Conservation (phyloP, 2,888 invertebrate genomes). For the Sminthurinus aureus region DNA sequence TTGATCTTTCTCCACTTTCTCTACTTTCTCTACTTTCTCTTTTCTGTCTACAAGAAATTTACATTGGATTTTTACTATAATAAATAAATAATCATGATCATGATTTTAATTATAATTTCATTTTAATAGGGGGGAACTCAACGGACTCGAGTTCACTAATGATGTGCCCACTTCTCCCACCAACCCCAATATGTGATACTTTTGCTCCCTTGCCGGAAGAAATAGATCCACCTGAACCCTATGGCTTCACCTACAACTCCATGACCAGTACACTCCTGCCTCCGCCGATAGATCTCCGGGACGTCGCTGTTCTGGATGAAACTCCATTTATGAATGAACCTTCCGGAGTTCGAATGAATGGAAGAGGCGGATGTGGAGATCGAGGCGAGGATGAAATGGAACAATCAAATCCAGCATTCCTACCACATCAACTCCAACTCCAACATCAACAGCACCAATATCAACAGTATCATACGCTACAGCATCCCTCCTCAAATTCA, state of each 20-base stretch:
- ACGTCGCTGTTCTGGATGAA: slow-evolving; percentile 49
- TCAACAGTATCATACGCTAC: slow-evolving; percentile 32
- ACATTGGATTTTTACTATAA: background rate
- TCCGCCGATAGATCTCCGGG: slow-evolving; percentile 54
- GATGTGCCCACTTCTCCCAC: slow-evolving; percentile 58
- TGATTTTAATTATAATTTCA: background rate
- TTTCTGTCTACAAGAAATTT: background rate
- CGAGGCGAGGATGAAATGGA: background rate
- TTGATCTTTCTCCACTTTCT: background rate
- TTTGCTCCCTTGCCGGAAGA: slow-evolving; percentile 58
- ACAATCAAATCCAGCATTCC: background rate
- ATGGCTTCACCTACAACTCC: slow-evolving; percentile 58
- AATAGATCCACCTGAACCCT: slow-evolving; percentile 56
- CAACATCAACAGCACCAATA: slow-evolving; percentile 27
- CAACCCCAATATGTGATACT: slow-evolving; percentile 60
- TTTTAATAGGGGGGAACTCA: slow-evolving; percentile 26
- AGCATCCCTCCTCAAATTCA: slow-evolving; percentile 16
- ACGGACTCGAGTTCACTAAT: slow-evolving; percentile 49
- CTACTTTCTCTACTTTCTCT: background rate
- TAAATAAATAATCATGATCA: background rate
- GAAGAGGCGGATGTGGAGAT: too few relatives aligned
- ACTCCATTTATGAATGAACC: slow-evolving; percentile 49
- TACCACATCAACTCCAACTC: slow-evolving; percentile 17
- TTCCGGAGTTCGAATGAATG: background rate
- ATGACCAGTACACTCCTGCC: slow-evolving; percentile 46